Evolutionary conservation across 2,888 invertebrate genomes (phyloP).

Genomic region (Mythimna vitellina): DNA sequence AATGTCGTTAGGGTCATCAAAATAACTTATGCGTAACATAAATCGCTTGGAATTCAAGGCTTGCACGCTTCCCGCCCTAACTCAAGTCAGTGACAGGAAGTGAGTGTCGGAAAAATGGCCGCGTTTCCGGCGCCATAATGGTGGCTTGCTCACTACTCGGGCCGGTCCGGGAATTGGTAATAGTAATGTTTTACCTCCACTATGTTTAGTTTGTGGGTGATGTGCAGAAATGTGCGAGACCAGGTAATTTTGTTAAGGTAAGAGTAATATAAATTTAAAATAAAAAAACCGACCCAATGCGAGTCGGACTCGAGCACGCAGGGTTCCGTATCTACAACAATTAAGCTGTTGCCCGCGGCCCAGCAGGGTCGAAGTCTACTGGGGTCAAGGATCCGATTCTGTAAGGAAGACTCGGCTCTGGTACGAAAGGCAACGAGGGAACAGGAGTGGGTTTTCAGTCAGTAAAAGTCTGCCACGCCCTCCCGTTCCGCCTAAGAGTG

Average conservation of each 20-base stretch:
- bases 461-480: too few species aligned
- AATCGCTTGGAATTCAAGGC: conserved; percentile 56
- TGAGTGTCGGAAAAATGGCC: conserved; percentile 78
- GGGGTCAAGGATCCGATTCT: too few species aligned
- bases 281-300: too few species aligned
- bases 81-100: conserved; percentile 73
- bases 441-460: too few species aligned
- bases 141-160: conserved; percentile 65
- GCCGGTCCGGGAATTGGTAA: conserved; percentile 42
- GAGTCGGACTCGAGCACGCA: too few species aligned
- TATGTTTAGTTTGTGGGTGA: conserved; percentile 10
- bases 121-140: conserved; percentile 76
- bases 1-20: conserved; percentile 42
- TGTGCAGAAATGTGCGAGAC: conserved; percentile 3
- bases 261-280: too few species aligned
- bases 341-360: too few species aligned
- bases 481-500: too few species aligned
- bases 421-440: too few species aligned
- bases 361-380: too few species aligned
- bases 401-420: too few species aligned
- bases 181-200: conserved; percentile 36
- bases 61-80: conserved; percentile 57
- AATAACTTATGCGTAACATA: conserved; percentile 49
- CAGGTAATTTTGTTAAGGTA: neutral
- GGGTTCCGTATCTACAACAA: too few species aligned